Conservation (phyloP, 2,113 vertebrate genomes). For the Myrmecophaga tridactyla region DNA sequence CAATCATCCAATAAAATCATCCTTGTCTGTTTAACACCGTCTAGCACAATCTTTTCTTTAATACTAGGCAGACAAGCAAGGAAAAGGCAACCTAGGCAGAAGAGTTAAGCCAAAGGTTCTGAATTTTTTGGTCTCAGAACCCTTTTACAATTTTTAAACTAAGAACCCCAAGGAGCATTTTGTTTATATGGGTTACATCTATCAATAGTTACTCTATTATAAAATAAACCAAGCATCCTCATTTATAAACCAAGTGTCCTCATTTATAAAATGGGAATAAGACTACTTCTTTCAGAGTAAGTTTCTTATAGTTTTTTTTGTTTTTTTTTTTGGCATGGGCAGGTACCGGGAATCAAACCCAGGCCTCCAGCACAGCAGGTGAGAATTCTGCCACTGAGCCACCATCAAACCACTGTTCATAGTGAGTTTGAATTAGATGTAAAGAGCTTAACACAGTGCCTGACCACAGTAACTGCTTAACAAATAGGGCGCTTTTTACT, state of each 20-base stretch:
- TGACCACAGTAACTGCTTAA: background rate
- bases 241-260: background rate
- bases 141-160: conserved; percentile 2
- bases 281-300: background rate
- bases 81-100: background rate
- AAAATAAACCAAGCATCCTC: background rate
- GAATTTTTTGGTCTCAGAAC: background rate
- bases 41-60: no score
- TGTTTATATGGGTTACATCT: background rate
- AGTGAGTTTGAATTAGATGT: background rate
- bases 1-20: no score
- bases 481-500: background rate
- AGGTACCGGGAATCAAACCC: no score
- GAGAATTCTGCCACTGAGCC: no score
- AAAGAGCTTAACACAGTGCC: background rate
- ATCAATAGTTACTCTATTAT: background rate
- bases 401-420: no score
- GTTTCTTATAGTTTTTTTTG: no score
- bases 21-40: no score
- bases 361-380: no score
- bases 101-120: background rate
- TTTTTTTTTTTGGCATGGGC: no score
- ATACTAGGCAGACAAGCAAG: background rate
- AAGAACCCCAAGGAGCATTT: background rate
- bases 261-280: background rate